phyloP scores from a whole-genome alignment of 1,140 invertebrate species.

The Hormaphis cornu region DNA sequence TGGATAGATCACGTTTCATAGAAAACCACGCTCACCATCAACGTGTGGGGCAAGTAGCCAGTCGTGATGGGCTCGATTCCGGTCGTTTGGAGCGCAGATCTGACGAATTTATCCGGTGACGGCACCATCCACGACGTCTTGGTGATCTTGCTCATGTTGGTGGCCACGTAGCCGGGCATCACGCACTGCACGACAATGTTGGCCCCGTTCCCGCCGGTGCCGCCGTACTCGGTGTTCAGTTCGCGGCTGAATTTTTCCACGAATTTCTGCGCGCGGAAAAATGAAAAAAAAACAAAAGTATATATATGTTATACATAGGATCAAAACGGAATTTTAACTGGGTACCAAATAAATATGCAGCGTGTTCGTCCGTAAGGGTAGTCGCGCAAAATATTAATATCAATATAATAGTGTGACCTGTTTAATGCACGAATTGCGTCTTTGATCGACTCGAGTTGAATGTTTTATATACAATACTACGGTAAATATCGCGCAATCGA shows the following conservation, averaged over 20 bases:
- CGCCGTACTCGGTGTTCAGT: slow-evolving; percentile 65
- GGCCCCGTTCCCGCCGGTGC: slow-evolving; percentile 51
- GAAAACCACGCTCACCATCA: slow-evolving; percentile 60
- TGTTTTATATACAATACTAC: too few relatives aligned
- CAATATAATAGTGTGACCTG: too few relatives aligned
- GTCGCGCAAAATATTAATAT: too few relatives aligned
- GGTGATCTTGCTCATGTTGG: slow-evolving; percentile 84
- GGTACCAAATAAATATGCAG: too few relatives aligned
- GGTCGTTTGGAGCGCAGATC: slow-evolving; percentile 62
- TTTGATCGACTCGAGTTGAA: too few relatives aligned
- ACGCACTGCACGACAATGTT: slow-evolving; percentile 79
- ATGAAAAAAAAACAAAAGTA: not conserved
- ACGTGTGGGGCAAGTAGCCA: slow-evolving; percentile 65
- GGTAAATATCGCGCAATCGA: too few relatives aligned
- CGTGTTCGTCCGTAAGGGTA: too few relatives aligned
- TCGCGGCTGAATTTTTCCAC: slow-evolving; percentile 76
- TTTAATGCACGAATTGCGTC: too few relatives aligned
- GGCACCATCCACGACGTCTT: slow-evolving; percentile 71
- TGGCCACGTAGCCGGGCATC: slow-evolving; percentile 79
- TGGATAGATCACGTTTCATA: too few relatives aligned
- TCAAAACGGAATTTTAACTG: too few relatives aligned
- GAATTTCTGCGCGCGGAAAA: slow-evolving; percentile 54
- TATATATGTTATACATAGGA: too few relatives aligned
- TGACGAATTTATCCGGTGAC: slow-evolving; percentile 65
- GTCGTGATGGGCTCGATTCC: slow-evolving; percentile 64